Evolutionary conservation across 2,113 vertebrate species (phyloP), one percentile per base, ranked within the genome.

Genomic region (Centrocercus urophasianus): DNA sequence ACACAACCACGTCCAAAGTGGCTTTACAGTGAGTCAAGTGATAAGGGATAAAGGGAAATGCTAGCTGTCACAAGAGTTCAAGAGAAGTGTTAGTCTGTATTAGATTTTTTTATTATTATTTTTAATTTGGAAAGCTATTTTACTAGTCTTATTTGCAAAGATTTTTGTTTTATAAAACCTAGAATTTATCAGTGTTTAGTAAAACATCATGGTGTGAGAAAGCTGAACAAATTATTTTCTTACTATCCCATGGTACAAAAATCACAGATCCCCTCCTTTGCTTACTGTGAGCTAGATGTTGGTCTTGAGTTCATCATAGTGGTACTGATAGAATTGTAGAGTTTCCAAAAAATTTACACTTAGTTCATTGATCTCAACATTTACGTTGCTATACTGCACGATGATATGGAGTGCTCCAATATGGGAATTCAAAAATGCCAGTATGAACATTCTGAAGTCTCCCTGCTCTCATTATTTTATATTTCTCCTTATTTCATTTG

Each of bases 11-110:
- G 71, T 83, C 73, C 40, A 75, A 80, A 45, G 45, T 40, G 54
- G 13, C 8, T 95, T 45, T 91, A 80, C 40, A 40, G 25, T 61
- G 45, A 89, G 52, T 36, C 45, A 94, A 63, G 32, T 30, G 66
- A 40, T 77, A 77, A 95, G n/a, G 24, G 9, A 42, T 50, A 69
- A 69, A 74, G 52, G 14, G 76, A 93, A 94, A 60, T 42, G 34
- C n/a, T 67, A 32, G 13, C 20, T 86, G 8, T 60, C 76, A 13
- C 36, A 30, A 42, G 21, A 93, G 36, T 28, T 89, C 38, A 93
- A 67, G n/a, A 59, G 40, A 88, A 93, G n/a, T 48, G 32, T 27
- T 54, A 65, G 28, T 45, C 8, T 73, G 21, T 25, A 65, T 27
- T 92, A 69, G 47, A 47, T 95, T 70, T 85, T 65, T 36, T 74